These are phyloP conservation scores for Bucorvus abyssinicus DNA, from an alignment of 2,797 vertebrate species.

Conservation along the genomic window DNA sequence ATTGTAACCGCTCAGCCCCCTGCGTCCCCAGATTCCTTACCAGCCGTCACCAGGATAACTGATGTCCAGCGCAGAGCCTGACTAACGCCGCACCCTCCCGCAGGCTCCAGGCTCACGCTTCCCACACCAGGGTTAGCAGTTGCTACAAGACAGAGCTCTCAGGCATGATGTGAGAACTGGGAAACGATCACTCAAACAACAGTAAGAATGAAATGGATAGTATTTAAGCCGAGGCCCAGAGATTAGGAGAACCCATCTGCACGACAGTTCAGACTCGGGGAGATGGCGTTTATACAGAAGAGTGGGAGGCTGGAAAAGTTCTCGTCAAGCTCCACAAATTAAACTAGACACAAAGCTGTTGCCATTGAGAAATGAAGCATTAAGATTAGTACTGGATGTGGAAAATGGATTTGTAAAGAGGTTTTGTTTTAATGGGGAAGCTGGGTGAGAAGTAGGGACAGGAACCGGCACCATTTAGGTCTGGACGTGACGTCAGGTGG, in stretches of 20 bases:
- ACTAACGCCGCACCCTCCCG: neutral
- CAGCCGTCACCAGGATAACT: neutral
- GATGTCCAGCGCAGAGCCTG: neutral
- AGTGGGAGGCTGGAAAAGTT: neutral
- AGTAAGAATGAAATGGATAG: neutral
- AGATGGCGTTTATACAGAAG: neutral
- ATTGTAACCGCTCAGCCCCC: neutral
- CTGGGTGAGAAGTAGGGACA: neutral
- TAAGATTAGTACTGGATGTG: neutral
- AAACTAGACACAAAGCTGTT: neutral
- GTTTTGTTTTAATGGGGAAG: neutral
- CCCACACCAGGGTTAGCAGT: neutral
- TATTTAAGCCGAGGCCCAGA: neutral
- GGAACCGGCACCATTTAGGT: neutral
- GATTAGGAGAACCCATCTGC: neutral
- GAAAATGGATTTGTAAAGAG: slow-evolving; percentile 25
- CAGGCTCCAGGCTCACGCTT: fast-evolving
- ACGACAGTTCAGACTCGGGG: neutral
- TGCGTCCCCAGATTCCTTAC: neutral
- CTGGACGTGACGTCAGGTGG: neutral
- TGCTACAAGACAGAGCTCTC: neutral
- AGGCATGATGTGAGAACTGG: neutral
- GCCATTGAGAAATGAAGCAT: neutral
- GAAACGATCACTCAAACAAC: neutral
- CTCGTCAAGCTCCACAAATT: neutral